Evolutionary conservation across 2,797 vertebrate genomes (phyloP), one percentile per base, ranked within the genome.

Genomic region (Chiropotes sagulatus): DNA sequence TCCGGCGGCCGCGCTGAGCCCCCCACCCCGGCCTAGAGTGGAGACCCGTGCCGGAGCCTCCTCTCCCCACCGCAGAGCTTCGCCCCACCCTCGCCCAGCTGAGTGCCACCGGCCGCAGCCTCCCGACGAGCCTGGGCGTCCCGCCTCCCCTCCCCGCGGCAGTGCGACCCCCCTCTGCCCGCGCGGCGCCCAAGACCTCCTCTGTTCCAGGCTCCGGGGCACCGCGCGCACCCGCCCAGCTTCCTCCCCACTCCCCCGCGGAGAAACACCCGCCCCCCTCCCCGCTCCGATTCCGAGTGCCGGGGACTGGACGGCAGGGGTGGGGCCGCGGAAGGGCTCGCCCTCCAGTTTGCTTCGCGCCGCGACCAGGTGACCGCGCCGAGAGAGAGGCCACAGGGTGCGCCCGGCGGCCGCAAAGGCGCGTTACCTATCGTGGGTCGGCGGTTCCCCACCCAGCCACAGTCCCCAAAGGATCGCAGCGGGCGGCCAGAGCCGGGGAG

Each of bases 61-160:
- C 41, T 26, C 24, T n/a, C 10, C 2, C 26, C 5, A 0, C 30
- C 10, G 3, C 3, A 11, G 19, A 1, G 20, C 93, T 0, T 6
- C 46, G 41, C 36, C 61, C 50, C 1, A 33, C 76, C 76, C 58
- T 33, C 26, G 28, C 17, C 88, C 0, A 1, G 54, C 7, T 22
- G 4, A 57, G 30, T 10, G 61, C 2, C 5, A 14, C 24, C 13
- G 7, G 81, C 86, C 82, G 0, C 22, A 12, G 95, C 76, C 89
- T 73, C 81, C 96, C 11, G 72, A 64, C 83, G 2, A 67, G 0
- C 0, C 8, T 15, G 5, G 0, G 26, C 7, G 64, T 78, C 78
- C 88, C 85, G 75, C 96, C 82, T 52, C 81, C 26, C 54, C 15
- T 26, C 48, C 78, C 76, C 67, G 0, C 1, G 41, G 57, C 87